phyloP scores from a whole-genome alignment of 2,113 vertebrate genomes.

The Tetrao urogallus region DNA sequence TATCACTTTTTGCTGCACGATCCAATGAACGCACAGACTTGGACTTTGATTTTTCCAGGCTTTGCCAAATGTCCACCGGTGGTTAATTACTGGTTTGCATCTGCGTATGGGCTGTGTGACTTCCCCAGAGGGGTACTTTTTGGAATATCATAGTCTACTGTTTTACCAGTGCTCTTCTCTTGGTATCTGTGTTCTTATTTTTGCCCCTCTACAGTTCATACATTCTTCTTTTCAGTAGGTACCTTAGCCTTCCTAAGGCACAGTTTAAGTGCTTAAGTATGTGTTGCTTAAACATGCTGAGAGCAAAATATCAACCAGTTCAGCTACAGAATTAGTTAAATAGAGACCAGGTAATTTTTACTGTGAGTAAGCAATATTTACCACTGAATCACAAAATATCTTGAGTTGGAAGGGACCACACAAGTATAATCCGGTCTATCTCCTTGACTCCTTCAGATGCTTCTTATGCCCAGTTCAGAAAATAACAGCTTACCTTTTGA shows the following conservation, averaged over 20 bases:
- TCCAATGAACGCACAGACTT: background rate
- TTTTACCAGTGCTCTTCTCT: constrained; percentile 9
- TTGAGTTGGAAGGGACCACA: background rate
- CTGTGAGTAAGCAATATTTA: background rate
- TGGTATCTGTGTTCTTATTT: background rate
- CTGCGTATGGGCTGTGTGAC: background rate
- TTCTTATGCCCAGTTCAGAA: constrained; percentile 3
- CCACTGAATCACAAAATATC: background rate
- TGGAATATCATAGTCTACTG: background rate
- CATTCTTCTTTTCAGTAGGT: background rate
- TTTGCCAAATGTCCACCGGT: background rate
- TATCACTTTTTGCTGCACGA: background rate
- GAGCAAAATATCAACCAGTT: background rate
- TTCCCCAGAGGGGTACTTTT: background rate
- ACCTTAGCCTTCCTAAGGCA: background rate
- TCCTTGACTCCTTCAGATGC: background rate
- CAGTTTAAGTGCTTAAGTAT: background rate
- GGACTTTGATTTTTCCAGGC: background rate
- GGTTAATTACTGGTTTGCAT: background rate
- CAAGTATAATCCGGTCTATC: background rate
- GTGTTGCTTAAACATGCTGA: background rate
- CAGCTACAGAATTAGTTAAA: background rate
- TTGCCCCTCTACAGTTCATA: background rate
- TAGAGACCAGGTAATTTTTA: background rate
- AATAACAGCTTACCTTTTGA: background rate